Conservation (phyloP, 2,888 invertebrate species). For the Drosophila prolongata region DNA sequence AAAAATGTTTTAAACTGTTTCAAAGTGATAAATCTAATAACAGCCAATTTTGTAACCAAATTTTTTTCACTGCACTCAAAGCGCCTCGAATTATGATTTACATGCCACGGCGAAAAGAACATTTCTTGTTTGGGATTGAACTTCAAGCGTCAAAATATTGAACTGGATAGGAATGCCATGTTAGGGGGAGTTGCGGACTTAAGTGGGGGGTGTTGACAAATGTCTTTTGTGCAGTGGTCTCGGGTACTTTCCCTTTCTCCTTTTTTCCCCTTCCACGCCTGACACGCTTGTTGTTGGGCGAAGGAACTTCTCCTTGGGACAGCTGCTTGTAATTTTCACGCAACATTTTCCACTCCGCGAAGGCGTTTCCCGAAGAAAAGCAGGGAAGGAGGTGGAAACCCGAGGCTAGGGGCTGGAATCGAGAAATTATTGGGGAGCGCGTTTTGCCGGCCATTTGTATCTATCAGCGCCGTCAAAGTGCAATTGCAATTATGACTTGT, state of each 20-base stretch:
- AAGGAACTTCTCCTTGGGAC: constrained; percentile 32
- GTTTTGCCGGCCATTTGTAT: constrained; percentile 61
- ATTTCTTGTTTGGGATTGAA: constrained; percentile 63
- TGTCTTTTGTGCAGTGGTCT: constrained; percentile 65
- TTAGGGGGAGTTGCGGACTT: constrained; percentile 32
- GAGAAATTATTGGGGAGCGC: constrained; percentile 11
- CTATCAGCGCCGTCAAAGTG: constrained; percentile 73
- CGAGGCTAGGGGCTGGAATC: constrained; percentile 14
- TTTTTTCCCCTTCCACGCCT: constrained; percentile 16
- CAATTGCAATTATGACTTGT: constrained; percentile 75
- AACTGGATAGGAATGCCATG: constrained; percentile 10
- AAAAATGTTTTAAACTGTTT: no score
- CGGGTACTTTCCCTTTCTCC: constrained; percentile 14
- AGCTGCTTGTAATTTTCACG: constrained; percentile 80
- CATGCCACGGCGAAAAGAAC: constrained; percentile 30
- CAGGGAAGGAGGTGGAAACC: neutral
- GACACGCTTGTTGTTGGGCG: constrained; percentile 5
- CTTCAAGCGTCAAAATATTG: constrained; percentile 76
- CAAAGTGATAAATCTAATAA: no score
- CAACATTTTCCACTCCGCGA: constrained; percentile 71
- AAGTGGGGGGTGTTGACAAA: constrained; percentile 80
- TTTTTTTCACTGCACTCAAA: constrained; percentile 6
- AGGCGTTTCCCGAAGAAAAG: constrained; percentile 56
- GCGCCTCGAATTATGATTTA: constrained; percentile 63
- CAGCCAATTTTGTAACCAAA: no score